These are phyloP conservation scores for Thermophis baileyi DNA, from an alignment of 2,113 vertebrate genomes.

Conservation along the genomic window DNA sequence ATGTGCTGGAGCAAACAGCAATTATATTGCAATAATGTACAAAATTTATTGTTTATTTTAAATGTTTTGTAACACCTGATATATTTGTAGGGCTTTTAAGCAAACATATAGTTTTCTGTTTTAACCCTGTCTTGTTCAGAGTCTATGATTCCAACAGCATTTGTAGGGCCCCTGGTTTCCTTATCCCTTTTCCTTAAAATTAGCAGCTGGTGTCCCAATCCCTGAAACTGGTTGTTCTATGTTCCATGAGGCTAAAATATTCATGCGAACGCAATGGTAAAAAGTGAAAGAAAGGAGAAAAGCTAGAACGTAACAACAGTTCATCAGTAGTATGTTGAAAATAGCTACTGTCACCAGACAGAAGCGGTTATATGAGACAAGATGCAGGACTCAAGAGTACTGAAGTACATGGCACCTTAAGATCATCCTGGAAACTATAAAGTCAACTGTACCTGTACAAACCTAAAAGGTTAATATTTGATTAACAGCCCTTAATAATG, in stretches of 20 bases:
- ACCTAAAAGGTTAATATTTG: neutral
- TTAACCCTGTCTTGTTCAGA: neutral
- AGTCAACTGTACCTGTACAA: neutral
- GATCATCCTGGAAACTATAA: neutral
- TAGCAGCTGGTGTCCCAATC: neutral
- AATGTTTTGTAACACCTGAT: neutral
- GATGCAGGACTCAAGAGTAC: neutral
- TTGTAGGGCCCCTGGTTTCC: neutral
- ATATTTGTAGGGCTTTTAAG: neutral
- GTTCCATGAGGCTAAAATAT: neutral
- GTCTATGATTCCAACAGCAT: neutral
- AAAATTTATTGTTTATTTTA: neutral
- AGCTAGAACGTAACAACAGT: neutral
- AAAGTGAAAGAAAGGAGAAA: neutral
- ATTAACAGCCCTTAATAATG: neutral
- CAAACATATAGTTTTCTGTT: neutral
- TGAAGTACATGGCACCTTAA: neutral
- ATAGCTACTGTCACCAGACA: neutral
- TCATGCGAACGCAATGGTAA: neutral
- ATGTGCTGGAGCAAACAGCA: neutral
- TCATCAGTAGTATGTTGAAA: neutral
- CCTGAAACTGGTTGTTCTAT: neutral
- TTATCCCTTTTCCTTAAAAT: neutral
- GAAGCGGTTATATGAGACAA: neutral
- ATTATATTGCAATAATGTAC: neutral